Evolutionary conservation across 2,797 vertebrate genomes (phyloP).

Genomic region (Melanogrammus aeglefinus): DNA sequence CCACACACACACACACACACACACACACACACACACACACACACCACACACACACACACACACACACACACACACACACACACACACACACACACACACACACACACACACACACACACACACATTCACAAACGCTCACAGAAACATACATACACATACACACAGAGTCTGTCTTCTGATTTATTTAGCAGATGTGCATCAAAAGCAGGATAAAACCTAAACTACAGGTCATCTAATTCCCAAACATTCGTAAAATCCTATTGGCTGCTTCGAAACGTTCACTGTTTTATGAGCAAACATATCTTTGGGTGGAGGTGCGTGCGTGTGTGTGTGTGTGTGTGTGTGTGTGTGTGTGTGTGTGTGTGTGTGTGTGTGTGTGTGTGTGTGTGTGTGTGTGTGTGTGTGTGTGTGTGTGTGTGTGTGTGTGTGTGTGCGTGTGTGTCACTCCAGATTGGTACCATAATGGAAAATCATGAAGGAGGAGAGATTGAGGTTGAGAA

Average conservation of each 20-base stretch:
- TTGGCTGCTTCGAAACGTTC: constrained; percentile 64
- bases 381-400: too few relatives aligned
- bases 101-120: constrained; percentile 5
- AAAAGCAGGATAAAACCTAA: constrained; percentile 46
- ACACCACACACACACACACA: background rate
- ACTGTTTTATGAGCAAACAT: constrained; percentile 63
- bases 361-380: constrained; percentile 34
- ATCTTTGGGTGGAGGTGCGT: constrained; percentile 46
- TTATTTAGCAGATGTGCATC: constrained; percentile 63
- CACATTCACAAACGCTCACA: constrained; percentile 9
- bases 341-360: constrained; percentile 38
- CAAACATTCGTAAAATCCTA: constrained; percentile 71
- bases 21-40: background rate
- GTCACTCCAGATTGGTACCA: constrained; percentile 63
- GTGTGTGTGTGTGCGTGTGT: constrained; percentile 27
- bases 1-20: too few relatives aligned
- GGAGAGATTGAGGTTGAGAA: constrained; percentile 17
- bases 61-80: constrained; percentile 1
- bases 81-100: constrained; percentile 1
- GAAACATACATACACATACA: background rate
- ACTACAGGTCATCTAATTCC: constrained; percentile 48
- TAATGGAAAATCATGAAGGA: constrained; percentile 52
- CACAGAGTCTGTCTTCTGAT: constrained; percentile 2
- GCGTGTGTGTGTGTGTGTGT: constrained; percentile 26
- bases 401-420: too few relatives aligned